Percentiles rank a stretch among this genome's conserved stretches.
Evolutionary conservation across 92 coral and sea anemone species (phyloP).

Genomic region (Zoanthus gigantus): DNA sequence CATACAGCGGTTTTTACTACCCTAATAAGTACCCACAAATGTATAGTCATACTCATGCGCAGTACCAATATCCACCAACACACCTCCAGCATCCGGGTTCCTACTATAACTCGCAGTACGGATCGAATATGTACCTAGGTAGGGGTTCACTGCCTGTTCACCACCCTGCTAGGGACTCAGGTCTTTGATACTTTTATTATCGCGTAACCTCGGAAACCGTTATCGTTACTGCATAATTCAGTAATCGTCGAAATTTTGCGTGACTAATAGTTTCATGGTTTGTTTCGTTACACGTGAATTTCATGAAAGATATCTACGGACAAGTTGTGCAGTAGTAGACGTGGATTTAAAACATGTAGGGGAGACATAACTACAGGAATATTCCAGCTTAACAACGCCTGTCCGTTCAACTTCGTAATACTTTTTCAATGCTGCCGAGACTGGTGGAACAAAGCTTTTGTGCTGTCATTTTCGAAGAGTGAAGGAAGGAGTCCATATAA

Average conservation of each 20-base stretch:
- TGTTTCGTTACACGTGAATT: constrained; percentile 1
- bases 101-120: constrained; percentile 90
- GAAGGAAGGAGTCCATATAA: neutral
- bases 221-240: neutral
- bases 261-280: neutral
- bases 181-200: constrained; percentile 46
- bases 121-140: constrained; percentile 90
- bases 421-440: neutral
- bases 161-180: constrained; percentile 94
- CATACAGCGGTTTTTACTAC: constrained; percentile 93
- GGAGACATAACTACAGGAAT: neutral
- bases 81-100: constrained; percentile 90
- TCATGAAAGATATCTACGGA: neutral
- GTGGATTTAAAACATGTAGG: neutral
- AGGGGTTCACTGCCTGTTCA: constrained; percentile 92
- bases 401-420: neutral
- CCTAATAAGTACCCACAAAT: constrained; percentile 91
- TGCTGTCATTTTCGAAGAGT: neutral
- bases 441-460: neutral
- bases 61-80: constrained; percentile 83
- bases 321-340: neutral
- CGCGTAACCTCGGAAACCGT: neutral
- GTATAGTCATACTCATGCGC: constrained; percentile 86
- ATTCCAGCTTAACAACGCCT: neutral
- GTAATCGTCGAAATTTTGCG: neutral